A percentile compares a stretch with the other conserved stretches of the same genome.
Evolutionary conservation across 2,888 invertebrate genomes (phyloP).

Genomic region (Podotricha telesiphe): DNA sequence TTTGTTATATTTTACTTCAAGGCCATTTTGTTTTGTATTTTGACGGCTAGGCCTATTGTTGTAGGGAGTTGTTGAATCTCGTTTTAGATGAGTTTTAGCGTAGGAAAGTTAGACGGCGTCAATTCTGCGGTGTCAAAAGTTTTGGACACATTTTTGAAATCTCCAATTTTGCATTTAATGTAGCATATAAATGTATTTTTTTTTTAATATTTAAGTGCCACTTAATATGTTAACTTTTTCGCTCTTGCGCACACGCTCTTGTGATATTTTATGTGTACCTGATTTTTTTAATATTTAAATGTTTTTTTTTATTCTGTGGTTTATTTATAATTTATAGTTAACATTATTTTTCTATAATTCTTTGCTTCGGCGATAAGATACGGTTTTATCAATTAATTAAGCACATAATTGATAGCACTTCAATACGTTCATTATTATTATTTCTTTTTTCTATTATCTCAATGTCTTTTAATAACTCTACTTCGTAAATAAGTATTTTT

Average conservation of each 20-base stretch:
- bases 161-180: slow-evolving; percentile 43
- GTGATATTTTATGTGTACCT: slow-evolving; percentile 34
- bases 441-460: background rate
- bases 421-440: too few species aligned
- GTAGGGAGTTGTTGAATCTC: slow-evolving; percentile 21
- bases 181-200: slow-evolving; percentile 28
- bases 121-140: slow-evolving; percentile 68
- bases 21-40: slow-evolving; percentile 1
- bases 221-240: slow-evolving; percentile 5
- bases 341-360: background rate
- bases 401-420: too few species aligned
- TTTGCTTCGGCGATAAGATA: background rate
- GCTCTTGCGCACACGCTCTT: slow-evolving; percentile 33
- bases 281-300: slow-evolving; percentile 1
- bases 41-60: slow-evolving; percentile 17
- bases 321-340: background rate
- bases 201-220: slow-evolving; percentile 9
- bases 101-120: slow-evolving; percentile 39
- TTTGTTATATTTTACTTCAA: background rate
- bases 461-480: background rate
- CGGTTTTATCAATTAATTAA: too few species aligned
- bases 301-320: background rate
- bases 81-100: slow-evolving; percentile 25
- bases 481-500: slow-evolving; percentile 8
- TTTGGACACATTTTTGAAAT: slow-evolving; percentile 59